Conservation (phyloP, 53 echinoderm and acorn worm species). For the Crossaster papposus region DNA sequence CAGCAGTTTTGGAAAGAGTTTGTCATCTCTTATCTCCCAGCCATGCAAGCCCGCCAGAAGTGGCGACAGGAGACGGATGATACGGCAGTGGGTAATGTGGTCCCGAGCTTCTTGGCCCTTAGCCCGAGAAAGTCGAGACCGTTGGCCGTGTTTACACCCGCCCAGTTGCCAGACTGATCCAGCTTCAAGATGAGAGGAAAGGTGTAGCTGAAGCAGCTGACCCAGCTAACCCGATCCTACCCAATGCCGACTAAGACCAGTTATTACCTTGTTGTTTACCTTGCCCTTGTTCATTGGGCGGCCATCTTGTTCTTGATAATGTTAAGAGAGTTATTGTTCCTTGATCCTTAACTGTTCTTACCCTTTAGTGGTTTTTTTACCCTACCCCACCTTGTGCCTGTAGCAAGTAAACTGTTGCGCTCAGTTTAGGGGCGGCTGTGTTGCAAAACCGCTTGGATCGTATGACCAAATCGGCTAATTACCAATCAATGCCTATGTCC, state of each 20-base stretch:
- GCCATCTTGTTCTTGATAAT: background rate
- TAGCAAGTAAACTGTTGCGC: conserved; percentile 4
- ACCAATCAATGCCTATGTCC: no score
- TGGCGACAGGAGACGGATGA: conserved; percentile 15
- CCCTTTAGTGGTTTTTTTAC: background rate
- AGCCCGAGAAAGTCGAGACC: background rate
- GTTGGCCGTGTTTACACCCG: conserved; percentile 17
- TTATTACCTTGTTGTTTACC: background rate
- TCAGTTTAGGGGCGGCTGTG: conserved; percentile 9
- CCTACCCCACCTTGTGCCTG: background rate
- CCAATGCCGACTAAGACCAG: background rate
- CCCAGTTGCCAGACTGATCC: conserved; percentile 22
- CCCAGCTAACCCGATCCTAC: background rate
- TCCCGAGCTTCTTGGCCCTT: conserved; percentile 29
- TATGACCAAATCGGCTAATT: no score
- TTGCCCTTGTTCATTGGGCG: background rate
- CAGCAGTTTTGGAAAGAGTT: conserved; percentile 45
- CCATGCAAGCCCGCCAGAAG: conserved; percentile 46
- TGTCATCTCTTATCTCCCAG: conserved; percentile 4
- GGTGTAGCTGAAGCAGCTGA: background rate
- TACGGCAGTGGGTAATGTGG: conserved; percentile 31
- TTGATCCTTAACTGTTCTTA: background rate
- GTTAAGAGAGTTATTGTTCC: background rate
- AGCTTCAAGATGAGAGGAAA: conserved; percentile 1
- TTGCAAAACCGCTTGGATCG: background rate